Base-by-base conservation (phyloP, 2,113 vertebrate genomes). In the Catagonus wagneri region DNA sequence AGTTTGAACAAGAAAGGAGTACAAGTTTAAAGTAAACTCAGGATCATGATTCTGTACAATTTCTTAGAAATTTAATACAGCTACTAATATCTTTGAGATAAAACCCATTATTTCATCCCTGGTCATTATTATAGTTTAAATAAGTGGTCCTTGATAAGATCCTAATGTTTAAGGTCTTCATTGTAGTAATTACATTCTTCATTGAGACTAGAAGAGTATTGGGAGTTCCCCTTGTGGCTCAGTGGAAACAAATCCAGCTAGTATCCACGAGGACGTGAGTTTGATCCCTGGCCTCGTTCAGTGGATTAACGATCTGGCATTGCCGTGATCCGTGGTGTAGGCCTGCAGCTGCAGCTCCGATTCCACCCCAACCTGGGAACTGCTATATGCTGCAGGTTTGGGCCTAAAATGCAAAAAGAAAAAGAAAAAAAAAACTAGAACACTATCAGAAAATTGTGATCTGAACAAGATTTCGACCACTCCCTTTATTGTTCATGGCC, bases 101-200 rank as follows among this genome's bases (percentile, higher is more conserved):
- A 91, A 89, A 83, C 6, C 19, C 17, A n/a, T 91, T 92, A 61
- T 78, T 83, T 93, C 95, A 29, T 84, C 25, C 32, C 34, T 86
- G 14, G 1, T 83, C 44, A 83, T 15, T 76, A 63, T 78, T 72
- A 72, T 69, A 81, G 23, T 89, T 97, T 86, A 89, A 94, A 54
- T 71, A 95, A 81, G 78, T 52, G 25, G 68, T 58, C 56, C 20
- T 93, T 90, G 4, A 29, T 71, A 84, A 85, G 22, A 72, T 85
- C 32, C 32, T 92, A 60, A 39, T 89, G 94, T 93, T 89, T 60
- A 89, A 89, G 22, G 22, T 84, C 15, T 81, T 15, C 12, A 58
- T 54, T 83, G 3, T 94, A 92, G 65, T 86, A 75, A 71, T 85
- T 93, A 93, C 58, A 61, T 61, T 96, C 17, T 95, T 93, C 36